Evolutionary conservation across 1,140 invertebrate species (phyloP), one percentile per base, ranked within the genome.

Genomic region (Pogonognathellus flavescens): DNA sequence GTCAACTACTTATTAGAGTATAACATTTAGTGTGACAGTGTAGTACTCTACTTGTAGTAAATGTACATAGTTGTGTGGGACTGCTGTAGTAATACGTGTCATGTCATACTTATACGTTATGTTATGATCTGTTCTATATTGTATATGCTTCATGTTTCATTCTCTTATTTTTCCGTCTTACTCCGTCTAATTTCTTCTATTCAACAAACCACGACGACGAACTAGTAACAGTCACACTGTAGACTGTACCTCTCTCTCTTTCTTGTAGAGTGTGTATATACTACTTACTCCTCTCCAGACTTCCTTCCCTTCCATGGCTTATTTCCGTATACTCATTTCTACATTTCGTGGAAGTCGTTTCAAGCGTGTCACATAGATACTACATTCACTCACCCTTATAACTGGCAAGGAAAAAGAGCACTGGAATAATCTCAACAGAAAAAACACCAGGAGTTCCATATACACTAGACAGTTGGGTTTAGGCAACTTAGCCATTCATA

Each of bases 91-190:
- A 76, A 76, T 76, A 25, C 62, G 70, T 76, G 70, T 76, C 70
- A 76, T 76, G 70, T 76, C 70, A 76, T 25, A 76, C 70, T 76
- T 76, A 76, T 76, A 76, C 31, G 25, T 76, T 76, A 76, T 50
- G 31, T 50, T 31, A 76, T 76, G 14, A n/a, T 49, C 31, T 76
- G 70, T 41, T 76, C 25, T 31, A 18, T 49, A 14, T 16, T 10
- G 3, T 62, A 18, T 20, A 62, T 20, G 2, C 59, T 20, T n/a
- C n/a, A 18, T 41, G 59, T 62, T 9, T 62, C 9, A 18, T 20
- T 62, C 31, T 0, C 25, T 31, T 14, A 72, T 7, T 76, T 14
- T 16, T 31, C 25, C 16, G 9, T 22, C 14, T 16, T 9, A 20
- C 31, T 49, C 10, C n/a, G 14, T 3, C 70, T 18, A 76, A 76